Percentiles rank a stretch among this genome's conserved stretches.
phyloP scores from a whole-genome alignment of 2,888 invertebrate genomes.

The Acrobasis repandana region DNA sequence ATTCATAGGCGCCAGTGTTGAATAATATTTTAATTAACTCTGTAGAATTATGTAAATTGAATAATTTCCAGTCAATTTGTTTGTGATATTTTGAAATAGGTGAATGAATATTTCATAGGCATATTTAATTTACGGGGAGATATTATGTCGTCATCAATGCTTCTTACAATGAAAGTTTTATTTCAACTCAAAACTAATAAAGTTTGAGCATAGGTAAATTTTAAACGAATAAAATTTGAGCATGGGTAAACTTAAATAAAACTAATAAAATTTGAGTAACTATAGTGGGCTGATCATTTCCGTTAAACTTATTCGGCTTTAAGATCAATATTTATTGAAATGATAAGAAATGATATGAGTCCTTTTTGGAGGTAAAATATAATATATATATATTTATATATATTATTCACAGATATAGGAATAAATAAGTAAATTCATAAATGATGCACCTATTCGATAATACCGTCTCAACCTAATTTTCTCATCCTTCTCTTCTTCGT shows the following conservation, averaged over 20 bases:
- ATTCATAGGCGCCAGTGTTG: slow-evolving; percentile 23
- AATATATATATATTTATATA: no score
- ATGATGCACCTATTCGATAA: no score
- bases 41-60: slow-evolving; percentile 26
- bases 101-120: neutral
- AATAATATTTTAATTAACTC: slow-evolving; percentile 26
- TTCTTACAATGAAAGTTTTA: neutral
- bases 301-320: no score
- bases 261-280: no score
- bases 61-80: neutral
- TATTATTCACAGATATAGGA: no score
- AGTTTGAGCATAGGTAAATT: neutral
- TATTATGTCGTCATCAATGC: neutral
- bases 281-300: no score
- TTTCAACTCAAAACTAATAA: neutral
- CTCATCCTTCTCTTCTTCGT: no score
- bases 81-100: slow-evolving; percentile 3
- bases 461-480: no score
- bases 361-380: no score
- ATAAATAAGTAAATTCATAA: no score
- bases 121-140: neutral
- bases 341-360: no score
- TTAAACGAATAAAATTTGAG: neutral
- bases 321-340: no score
- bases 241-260: neutral